Percentiles rank a stretch among this genome's conserved stretches.
Conservation (phyloP, 2,797 vertebrate genomes). For the Sus cebifrons region DNA sequence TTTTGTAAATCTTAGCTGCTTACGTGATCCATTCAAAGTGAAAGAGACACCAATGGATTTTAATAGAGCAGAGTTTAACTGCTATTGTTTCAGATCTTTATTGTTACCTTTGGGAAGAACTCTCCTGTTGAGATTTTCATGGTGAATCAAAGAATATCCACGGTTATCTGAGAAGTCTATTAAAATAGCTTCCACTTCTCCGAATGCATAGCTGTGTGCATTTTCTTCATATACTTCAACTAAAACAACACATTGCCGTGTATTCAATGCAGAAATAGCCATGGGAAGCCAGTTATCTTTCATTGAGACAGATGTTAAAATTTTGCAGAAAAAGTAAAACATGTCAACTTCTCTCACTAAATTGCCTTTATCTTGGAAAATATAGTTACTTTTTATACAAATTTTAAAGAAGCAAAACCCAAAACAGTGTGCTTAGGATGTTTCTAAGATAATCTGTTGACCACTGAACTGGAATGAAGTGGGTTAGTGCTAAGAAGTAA, state of each 20-base stretch:
- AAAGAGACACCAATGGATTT: not conserved
- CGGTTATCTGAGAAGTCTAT: not conserved
- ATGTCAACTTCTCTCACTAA: not conserved
- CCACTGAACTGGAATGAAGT: not conserved
- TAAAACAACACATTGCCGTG: not conserved
- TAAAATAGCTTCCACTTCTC: slow-evolving; percentile 40
- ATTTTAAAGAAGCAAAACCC: not conserved
- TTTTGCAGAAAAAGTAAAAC: not conserved
- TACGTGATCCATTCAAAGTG: not conserved
- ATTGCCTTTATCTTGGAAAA: slow-evolving; percentile 27
- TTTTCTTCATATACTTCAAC: not conserved
- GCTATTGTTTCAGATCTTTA: slow-evolving; percentile 3
- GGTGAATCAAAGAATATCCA: not conserved
- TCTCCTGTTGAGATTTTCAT: slow-evolving; percentile 16
- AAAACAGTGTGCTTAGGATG: not conserved
- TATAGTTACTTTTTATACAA: slow-evolving; percentile 10
- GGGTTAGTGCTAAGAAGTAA: not conserved
- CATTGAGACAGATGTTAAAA: not conserved
- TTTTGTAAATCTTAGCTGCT: not conserved
- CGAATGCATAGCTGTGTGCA: not conserved
- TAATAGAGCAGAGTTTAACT: not conserved
- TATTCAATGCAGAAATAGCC: not conserved
- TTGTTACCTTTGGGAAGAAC: not conserved
- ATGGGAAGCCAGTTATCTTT: not conserved
- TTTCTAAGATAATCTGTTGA: not conserved